phyloP scores from a whole-genome alignment of 2,888 invertebrate species.

The Megastigmus dorsalis region DNA sequence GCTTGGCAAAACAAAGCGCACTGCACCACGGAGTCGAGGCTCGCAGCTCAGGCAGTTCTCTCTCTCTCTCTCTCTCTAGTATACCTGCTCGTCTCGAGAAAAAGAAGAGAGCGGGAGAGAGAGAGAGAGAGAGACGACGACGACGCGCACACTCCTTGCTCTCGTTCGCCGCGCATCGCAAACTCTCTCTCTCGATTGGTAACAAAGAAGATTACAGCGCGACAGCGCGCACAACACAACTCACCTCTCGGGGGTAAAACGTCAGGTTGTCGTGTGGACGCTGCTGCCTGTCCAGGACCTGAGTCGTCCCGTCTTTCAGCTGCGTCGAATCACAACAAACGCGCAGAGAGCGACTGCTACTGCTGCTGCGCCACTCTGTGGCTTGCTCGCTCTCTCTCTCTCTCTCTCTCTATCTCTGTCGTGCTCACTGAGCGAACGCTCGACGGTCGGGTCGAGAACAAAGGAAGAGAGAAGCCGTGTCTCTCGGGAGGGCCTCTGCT shows the following conservation, averaged over 20 bases:
- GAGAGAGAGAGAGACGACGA: neutral
- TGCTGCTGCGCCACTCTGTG: constrained; percentile 5
- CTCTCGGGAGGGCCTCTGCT: no score
- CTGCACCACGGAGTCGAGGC: constrained; percentile 20
- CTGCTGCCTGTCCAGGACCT: no score
- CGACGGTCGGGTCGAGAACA: neutral
- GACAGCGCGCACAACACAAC: neutral
- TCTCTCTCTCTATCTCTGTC: constrained; percentile 13
- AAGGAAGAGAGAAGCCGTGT: constrained; percentile 13
- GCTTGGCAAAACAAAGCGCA: constrained; percentile 69
- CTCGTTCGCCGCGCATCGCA: no score
- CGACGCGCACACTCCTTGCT: neutral
- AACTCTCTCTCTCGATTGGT: neutral
- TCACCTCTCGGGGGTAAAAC: no score
- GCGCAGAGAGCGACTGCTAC: neutral
- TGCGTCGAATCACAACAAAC: constrained; percentile 8
- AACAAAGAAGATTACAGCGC: no score
- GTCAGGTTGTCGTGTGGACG: no score
- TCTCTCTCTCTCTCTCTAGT: neutral
- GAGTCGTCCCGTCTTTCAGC: neutral
- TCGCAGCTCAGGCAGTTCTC: neutral
- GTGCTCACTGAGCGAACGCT: neutral
- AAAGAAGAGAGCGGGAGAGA: no score
- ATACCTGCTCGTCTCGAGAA: no score
- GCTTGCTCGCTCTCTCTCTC: neutral